These are phyloP conservation scores for Phalacrocorax aristotelis DNA, from an alignment of 2,113 vertebrate species.

Conservation along the genomic window DNA sequence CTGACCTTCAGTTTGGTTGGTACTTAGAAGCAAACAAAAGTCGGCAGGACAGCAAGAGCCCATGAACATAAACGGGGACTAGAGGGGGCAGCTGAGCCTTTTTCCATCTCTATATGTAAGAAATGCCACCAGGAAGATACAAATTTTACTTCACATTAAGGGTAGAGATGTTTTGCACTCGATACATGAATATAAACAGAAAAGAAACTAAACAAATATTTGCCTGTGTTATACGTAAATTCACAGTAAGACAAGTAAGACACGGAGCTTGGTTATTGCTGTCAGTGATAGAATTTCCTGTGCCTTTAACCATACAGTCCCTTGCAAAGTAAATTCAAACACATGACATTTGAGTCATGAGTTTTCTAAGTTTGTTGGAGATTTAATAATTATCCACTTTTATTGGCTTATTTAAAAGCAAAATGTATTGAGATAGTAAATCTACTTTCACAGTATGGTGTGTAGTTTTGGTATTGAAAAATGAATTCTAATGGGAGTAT, in stretches of 20 bases:
- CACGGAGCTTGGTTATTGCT: not conserved
- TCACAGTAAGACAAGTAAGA: not conserved
- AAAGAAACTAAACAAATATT: not conserved
- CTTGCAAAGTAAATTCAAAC: not conserved
- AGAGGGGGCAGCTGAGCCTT: not conserved
- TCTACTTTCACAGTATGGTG: not conserved
- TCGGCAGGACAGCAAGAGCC: not conserved
- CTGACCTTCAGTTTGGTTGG: not conserved
- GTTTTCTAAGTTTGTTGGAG: not conserved
- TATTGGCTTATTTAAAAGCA: slow-evolving; percentile 4
- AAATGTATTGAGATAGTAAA: not conserved
- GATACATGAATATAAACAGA: not conserved
- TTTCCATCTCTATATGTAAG: not conserved
- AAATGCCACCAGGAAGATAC: not conserved
- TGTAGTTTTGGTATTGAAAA: not conserved
- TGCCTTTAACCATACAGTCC: not conserved
- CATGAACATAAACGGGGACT: not conserved
- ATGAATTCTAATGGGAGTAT: not conserved
- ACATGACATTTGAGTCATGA: not conserved
- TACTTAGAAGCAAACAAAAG: not conserved
- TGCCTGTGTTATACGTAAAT: not conserved
- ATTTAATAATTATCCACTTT: slow-evolving; percentile 4
- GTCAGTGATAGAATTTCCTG: not conserved
- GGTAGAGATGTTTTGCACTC: not conserved
- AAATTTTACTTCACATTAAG: not conserved